Evolutionary conservation across 2,113 vertebrate species (phyloP).

Genomic region (Odocoileus virginianus): DNA sequence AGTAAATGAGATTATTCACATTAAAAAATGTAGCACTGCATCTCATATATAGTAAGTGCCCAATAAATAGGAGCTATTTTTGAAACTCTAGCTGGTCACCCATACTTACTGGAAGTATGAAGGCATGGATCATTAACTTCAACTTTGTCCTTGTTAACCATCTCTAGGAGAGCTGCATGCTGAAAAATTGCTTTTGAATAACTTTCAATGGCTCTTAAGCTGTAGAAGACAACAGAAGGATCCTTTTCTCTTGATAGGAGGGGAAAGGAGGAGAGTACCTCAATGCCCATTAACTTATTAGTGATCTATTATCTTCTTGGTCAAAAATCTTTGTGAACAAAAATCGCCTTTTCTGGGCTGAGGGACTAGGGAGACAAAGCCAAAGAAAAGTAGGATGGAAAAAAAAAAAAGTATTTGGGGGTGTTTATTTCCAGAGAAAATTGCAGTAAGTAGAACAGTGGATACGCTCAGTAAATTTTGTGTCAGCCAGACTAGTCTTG

Average conservation of each 20-base stretch:
- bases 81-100: not conserved
- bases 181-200: not conserved
- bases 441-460: not conserved
- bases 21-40: not conserved
- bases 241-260: not conserved
- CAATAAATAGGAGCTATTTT: not conserved
- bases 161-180: not conserved
- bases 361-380: not conserved
- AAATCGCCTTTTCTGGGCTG: not conserved
- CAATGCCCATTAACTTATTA: not conserved
- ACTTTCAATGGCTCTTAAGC: not conserved
- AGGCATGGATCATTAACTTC: not conserved
- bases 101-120: not conserved
- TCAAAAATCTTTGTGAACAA: not conserved
- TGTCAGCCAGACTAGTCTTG: not conserved
- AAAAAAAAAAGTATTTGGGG: not conserved
- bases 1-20: not conserved
- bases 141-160: not conserved
- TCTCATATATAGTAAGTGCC: not conserved
- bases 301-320: not conserved
- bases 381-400: not conserved
- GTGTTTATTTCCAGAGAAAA: not conserved
- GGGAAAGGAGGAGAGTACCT: not conserved
- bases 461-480: not conserved
- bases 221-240: not conserved